Evolutionary conservation across 1,140 invertebrate genomes (phyloP), one percentile per base, ranked within the genome.

Genomic region (Drosophila jambulina): DNA sequence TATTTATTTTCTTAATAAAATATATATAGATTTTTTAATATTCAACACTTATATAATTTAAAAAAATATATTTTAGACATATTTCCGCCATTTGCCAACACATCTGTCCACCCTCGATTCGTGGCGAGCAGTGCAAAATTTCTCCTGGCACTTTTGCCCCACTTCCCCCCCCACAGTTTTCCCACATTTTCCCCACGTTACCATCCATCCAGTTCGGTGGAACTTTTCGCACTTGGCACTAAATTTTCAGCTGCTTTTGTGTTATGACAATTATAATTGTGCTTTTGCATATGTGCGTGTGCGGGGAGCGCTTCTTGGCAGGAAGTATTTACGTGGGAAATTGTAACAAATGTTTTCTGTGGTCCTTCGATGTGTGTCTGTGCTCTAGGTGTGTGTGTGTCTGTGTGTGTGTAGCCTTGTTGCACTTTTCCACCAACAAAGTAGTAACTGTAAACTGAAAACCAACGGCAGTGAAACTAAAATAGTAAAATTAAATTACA

Each of bases 181-280:
- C 6, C 15, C 32, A 9, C 13, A 15, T 21, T 36, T 61, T 42
- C 40, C 19, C n/a, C 25, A 23, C 51, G 7, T 48, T 40, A 17
- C 48, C 48, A 29, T 34, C 34, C 21, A 23, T 25, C 40, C 38
- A 19, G 63, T 68, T 65, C 29, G 67, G 84, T 68, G 65, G 65
- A 87, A 88, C 84, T 88, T 87, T 87, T 88, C 70, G 72, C 80
- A 87, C 84, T 87, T 87, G 80, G 72, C 78, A 88, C 80, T 88
- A 87, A 84, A 87, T 87, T 87, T 87, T 88, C 77, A 80, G 85
- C 77, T 87, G 84, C 84, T 88, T 87, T 87, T 88, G 80, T 87
- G 80, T 87, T 87, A 88, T 87, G 84, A 87, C 84, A 88, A 87
- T 87, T 87, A 87, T 87, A 87, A 87, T 87, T 87, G 84, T 87